These are phyloP conservation scores for Babylonia areolata DNA, from an alignment of 1,140 invertebrate genomes.

Conservation along the genomic window DNA sequence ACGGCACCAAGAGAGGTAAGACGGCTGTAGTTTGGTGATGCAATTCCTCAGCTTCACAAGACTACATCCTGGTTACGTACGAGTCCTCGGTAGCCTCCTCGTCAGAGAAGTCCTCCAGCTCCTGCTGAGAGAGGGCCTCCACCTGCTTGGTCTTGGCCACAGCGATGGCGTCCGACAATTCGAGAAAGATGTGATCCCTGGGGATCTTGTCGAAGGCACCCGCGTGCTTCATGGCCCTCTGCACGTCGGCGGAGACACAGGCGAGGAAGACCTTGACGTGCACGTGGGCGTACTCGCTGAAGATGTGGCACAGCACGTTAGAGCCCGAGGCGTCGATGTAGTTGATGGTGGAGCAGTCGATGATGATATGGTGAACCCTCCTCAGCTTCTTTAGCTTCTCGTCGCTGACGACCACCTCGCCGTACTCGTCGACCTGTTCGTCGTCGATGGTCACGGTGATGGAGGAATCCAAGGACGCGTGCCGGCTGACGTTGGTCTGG, in stretches of 20 bases:
- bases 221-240: constrained; percentile 63
- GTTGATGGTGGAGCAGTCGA: constrained; percentile 75
- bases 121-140: constrained; percentile 48
- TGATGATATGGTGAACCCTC: constrained; percentile 71
- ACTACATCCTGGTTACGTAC: constrained; percentile 65
- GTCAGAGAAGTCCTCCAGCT: constrained; percentile 64
- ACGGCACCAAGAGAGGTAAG: too few species aligned
- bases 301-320: constrained; percentile 73
- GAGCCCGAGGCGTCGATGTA: constrained; percentile 76
- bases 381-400: constrained; percentile 63
- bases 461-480: constrained; percentile 36
- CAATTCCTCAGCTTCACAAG: too few species aligned
- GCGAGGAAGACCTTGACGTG: constrained; percentile 68
- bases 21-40: too few species aligned
- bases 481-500: background rate
- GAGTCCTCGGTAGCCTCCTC: constrained; percentile 70
- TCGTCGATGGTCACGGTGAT: constrained; percentile 56
- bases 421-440: constrained; percentile 65
- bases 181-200: constrained; percentile 63
- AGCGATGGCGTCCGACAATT: constrained; percentile 62
- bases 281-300: constrained; percentile 65
- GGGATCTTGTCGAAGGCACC: constrained; percentile 66
- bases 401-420: constrained; percentile 62
- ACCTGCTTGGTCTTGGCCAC: constrained; percentile 59
- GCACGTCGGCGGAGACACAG: constrained; percentile 58